Percentiles rank a stretch among this genome's conserved stretches.
phyloP scores from a whole-genome alignment of 1,140 invertebrate species.

The Periplaneta americana region DNA sequence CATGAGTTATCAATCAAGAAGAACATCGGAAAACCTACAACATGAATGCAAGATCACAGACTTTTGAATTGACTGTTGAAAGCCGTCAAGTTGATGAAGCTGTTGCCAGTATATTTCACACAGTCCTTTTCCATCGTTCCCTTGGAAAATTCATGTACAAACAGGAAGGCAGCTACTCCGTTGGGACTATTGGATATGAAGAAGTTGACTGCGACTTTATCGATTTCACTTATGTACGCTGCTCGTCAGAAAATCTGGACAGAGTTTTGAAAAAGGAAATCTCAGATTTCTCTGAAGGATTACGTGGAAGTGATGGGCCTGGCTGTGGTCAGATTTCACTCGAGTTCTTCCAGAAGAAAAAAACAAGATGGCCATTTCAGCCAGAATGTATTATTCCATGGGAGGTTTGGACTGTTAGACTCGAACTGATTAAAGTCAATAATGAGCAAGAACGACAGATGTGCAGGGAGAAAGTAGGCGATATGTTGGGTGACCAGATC shows the following conservation, averaged over 20 bases:
- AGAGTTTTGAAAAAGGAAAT: slow-evolving; percentile 74
- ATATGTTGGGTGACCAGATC: slow-evolving; percentile 87
- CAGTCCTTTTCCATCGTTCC: slow-evolving; percentile 88
- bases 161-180: slow-evolving; percentile 88
- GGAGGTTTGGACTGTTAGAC: slow-evolving; percentile 94
- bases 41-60: slow-evolving; percentile 86
- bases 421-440: slow-evolving; percentile 80
- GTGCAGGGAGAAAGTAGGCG: slow-evolving; percentile 83
- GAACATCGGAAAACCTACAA: slow-evolving; percentile 23
- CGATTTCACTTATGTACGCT: slow-evolving; percentile 92
- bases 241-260: slow-evolving; percentile 73
- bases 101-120: slow-evolving; percentile 91
- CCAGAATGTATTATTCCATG: slow-evolving; percentile 89
- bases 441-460: slow-evolving; percentile 85
- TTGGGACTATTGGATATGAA: slow-evolving; percentile 89
- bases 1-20: slow-evolving; percentile 13
- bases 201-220: slow-evolving; percentile 97
- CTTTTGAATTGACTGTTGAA: slow-evolving; percentile 85
- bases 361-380: slow-evolving; percentile 80
- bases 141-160: slow-evolving; percentile 94
- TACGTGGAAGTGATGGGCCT: slow-evolving; percentile 66
- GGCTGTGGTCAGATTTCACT: slow-evolving; percentile 82
- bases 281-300: slow-evolving; percentile 75
- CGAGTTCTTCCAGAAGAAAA: slow-evolving; percentile 92
- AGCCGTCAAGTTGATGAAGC: slow-evolving; percentile 92